Evolutionary conservation across 2,888 invertebrate species (phyloP).

Genomic region (Athalia rosae): DNA sequence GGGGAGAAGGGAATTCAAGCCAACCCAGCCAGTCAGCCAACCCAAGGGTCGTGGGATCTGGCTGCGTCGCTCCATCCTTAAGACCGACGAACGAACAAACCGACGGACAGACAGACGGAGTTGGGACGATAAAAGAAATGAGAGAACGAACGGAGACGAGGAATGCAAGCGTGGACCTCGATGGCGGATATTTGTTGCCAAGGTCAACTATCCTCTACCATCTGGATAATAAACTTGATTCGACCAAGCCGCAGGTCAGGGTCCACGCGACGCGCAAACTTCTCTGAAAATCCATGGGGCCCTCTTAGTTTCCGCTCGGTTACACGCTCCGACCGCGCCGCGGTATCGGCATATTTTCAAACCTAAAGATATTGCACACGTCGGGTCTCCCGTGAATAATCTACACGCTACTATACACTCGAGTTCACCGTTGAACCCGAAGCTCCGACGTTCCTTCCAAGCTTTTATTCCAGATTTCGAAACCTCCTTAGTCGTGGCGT

Average conservation of each 20-base stretch:
- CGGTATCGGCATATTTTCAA: too few species aligned
- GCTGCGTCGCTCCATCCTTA: conserved; percentile 23
- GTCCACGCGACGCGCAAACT: too few species aligned
- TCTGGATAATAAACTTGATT: conserved; percentile 5
- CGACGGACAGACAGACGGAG: conserved; percentile 14
- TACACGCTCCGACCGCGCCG: too few species aligned
- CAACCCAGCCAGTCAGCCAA: conserved; percentile 26
- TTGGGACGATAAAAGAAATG: conserved; percentile 31
- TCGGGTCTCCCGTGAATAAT: too few species aligned
- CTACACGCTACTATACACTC: too few species aligned
- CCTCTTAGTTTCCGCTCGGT: too few species aligned
- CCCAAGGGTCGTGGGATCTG: conserved; percentile 48
- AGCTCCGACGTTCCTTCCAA: too few species aligned
- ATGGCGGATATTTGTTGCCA: conserved; percentile 26
- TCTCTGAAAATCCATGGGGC: too few species aligned
- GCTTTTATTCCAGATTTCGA: too few species aligned
- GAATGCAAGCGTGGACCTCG: conserved; percentile 29
- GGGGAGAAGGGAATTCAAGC: conserved; percentile 45
- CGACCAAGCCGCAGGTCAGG: not conserved
- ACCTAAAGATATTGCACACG: too few species aligned
- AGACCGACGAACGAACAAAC: conserved; percentile 7
- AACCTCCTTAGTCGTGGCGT: not conserved
- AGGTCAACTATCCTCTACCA: conserved; percentile 8
- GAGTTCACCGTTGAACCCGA: too few species aligned
- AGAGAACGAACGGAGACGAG: conserved; percentile 5